Percentiles rank a stretch among this genome's conserved stretches.
Conservation (phyloP, 2,888 invertebrate species). For the Nudaria mundana region DNA sequence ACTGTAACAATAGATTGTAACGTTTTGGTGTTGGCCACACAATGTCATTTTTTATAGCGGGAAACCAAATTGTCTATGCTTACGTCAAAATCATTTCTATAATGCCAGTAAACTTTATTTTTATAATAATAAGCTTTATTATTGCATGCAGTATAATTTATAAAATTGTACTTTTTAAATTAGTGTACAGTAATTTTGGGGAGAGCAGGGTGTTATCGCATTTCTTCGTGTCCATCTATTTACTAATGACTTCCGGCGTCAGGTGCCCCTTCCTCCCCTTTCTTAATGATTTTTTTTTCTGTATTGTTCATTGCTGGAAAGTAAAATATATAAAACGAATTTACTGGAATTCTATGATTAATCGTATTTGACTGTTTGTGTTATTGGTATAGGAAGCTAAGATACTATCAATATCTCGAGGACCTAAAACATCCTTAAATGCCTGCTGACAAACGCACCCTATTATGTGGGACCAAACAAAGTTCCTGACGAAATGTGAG, state of each 20-base stretch:
- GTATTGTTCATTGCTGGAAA: slow-evolving; percentile 26
- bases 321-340: slow-evolving; percentile 29
- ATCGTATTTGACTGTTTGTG: slow-evolving; percentile 3
- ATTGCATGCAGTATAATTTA: slow-evolving; percentile 4
- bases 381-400: neutral
- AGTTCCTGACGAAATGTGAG: too few species aligned
- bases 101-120: slow-evolving; percentile 18
- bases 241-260: slow-evolving; percentile 81
- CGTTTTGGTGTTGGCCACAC: slow-evolving; percentile 66
- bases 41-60: slow-evolving; percentile 65
- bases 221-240: slow-evolving; percentile 73
- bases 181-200: slow-evolving; percentile 60
- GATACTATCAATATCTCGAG: too few species aligned
- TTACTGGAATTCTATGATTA: slow-evolving; percentile 9
- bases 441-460: too few species aligned
- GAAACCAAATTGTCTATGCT: slow-evolving; percentile 35
- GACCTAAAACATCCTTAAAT: too few species aligned
- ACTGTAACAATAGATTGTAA: slow-evolving; percentile 66
- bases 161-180: slow-evolving; percentile 16
- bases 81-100: slow-evolving; percentile 11
- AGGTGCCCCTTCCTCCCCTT: slow-evolving; percentile 64
- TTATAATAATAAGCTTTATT: neutral
- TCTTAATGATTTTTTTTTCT: slow-evolving; percentile 48
- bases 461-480: too few species aligned
- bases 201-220: slow-evolving; percentile 72